Conservation (phyloP, 2,888 invertebrate species). For the Clanis bilineata region DNA sequence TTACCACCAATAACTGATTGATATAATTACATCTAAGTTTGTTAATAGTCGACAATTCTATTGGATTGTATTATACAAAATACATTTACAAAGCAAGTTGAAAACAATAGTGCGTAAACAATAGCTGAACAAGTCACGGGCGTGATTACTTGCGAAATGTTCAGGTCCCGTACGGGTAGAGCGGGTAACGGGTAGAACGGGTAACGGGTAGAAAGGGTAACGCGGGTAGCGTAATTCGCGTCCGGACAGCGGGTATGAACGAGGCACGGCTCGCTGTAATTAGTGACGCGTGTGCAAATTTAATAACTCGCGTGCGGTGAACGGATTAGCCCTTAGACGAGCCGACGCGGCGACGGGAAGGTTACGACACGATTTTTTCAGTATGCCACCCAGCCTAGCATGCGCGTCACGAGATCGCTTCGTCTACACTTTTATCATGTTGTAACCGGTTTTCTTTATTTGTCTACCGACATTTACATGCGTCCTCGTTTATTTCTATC, state of each 20-base stretch:
- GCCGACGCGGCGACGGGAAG: slow-evolving; percentile 18
- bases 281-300: slow-evolving; percentile 76
- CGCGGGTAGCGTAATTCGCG: slow-evolving; percentile 4
- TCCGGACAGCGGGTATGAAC: slow-evolving; percentile 15
- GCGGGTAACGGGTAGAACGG: neutral
- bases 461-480: no score
- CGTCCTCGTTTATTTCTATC: no score
- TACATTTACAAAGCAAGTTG: neutral
- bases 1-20: no score
- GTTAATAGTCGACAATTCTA: neutral
- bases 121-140: neutral
- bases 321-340: slow-evolving; percentile 42
- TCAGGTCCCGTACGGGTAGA: neutral
- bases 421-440: no score
- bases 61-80: neutral
- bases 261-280: slow-evolving; percentile 51
- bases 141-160: slow-evolving; percentile 6
- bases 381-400: slow-evolving; percentile 2
- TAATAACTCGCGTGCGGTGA: slow-evolving; percentile 65
- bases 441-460: no score
- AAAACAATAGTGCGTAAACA: slow-evolving; percentile 1
- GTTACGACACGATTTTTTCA: slow-evolving; percentile 26
- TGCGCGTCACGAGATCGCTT: no score
- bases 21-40: no score
- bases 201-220: neutral